phyloP scores from a whole-genome alignment of 2,797 vertebrate genomes.

The Denticeps clupeoides region DNA sequence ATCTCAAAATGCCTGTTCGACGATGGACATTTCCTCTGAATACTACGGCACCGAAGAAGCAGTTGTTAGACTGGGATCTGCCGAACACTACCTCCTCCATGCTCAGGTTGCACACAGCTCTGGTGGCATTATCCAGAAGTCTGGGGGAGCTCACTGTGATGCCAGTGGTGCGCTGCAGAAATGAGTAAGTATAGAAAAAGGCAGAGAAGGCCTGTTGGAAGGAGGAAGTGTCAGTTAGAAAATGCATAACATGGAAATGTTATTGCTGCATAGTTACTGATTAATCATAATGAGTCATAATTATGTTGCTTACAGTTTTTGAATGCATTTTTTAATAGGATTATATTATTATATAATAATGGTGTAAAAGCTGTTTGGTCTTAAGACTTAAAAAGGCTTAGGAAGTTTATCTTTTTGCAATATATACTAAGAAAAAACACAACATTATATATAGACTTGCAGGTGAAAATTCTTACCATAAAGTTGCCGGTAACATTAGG shows the following conservation, averaged over 20 bases:
- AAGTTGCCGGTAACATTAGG: constrained; percentile 45
- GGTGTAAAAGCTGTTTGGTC: too few relatives aligned
- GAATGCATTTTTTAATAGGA: too few relatives aligned
- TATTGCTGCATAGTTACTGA: not conserved
- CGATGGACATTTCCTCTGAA: not conserved
- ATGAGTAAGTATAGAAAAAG: constrained; percentile 62
- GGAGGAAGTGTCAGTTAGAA: too few relatives aligned
- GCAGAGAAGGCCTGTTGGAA: constrained; percentile 74
- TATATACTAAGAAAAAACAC: too few relatives aligned
- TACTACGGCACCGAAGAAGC: constrained; percentile 11
- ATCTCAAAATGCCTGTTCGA: not conserved
- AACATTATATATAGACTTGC: too few relatives aligned
- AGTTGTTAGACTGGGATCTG: not conserved
- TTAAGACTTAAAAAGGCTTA: too few relatives aligned
- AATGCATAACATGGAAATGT: not conserved
- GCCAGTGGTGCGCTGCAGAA: constrained; percentile 47
- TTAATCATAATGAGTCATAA: too few relatives aligned
- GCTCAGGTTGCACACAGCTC: constrained; percentile 47
- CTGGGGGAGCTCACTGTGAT: constrained; percentile 37
- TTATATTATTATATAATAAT: too few relatives aligned
- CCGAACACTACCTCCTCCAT: constrained; percentile 49
- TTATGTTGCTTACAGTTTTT: too few relatives aligned
- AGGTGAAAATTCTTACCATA: constrained; percentile 42
- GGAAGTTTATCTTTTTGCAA: too few relatives aligned
- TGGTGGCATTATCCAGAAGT: constrained; percentile 40